phyloP scores from a whole-genome alignment of 2,888 invertebrate species.

The Criorhina ranunculi region DNA sequence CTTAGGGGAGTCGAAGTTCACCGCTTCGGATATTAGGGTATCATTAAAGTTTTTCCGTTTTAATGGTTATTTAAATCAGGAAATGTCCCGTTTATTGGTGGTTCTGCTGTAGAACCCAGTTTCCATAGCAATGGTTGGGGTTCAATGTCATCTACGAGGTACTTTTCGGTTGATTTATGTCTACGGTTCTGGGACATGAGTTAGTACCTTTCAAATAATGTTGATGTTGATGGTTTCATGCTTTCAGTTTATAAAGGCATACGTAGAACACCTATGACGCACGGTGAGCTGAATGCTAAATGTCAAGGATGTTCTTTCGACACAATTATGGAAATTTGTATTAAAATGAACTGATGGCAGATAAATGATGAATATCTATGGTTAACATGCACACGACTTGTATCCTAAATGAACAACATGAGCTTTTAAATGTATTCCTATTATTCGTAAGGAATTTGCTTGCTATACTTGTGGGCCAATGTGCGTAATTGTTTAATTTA shows the following conservation, averaged over 20 bases:
- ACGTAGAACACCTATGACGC: conserved; percentile 26
- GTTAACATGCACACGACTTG: neutral
- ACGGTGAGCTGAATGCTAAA: neutral
- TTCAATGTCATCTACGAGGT: conserved; percentile 60
- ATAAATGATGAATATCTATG: neutral
- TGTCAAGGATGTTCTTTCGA: conserved; percentile 2
- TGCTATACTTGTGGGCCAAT: no score
- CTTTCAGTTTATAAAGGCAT: neutral
- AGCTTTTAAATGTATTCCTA: neutral
- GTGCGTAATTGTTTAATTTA: no score
- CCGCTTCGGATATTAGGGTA: conserved; percentile 33
- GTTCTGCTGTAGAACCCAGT: conserved; percentile 13
- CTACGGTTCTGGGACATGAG: conserved; percentile 4
- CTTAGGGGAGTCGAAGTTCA: conserved; percentile 3
- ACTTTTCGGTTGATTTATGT: conserved; percentile 37
- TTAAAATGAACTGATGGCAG: neutral
- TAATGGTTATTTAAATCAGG: conserved; percentile 56
- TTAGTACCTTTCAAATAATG: conserved; percentile 5
- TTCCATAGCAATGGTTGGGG: conserved; percentile 28
- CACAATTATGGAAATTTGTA: conserved; percentile 20
- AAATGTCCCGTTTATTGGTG: conserved; percentile 41
- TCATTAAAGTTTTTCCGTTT: conserved; percentile 64
- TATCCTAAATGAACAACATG: neutral
- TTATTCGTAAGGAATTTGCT: no score
- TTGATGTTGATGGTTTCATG: conserved; percentile 15